A percentile compares a stretch with the other conserved stretches of the same genome.
Conservation (phyloP, 2,113 vertebrate species). For the Chionomys nivalis region DNA sequence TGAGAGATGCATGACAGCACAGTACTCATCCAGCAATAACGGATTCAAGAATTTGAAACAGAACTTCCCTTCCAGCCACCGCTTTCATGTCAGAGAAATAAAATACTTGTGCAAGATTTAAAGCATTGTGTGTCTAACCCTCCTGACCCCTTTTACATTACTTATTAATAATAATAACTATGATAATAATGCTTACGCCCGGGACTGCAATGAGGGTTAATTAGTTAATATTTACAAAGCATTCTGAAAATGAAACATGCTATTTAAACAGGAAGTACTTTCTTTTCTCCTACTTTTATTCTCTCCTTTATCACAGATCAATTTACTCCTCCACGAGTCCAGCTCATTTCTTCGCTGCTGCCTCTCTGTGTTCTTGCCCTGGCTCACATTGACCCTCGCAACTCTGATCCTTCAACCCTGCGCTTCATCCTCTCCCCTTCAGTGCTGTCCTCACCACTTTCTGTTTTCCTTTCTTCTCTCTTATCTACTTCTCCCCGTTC, state of each 20-base stretch:
- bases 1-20: neutral
- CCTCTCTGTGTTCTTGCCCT: neutral
- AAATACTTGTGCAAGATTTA: conserved; percentile 71
- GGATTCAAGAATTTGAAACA: conserved; percentile 60
- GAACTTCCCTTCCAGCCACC: conserved; percentile 66
- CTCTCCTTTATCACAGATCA: conserved; percentile 60
- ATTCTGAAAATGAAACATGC: conserved; percentile 72
- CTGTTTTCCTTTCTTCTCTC: conserved; percentile 24
- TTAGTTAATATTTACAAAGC: conserved; percentile 78
- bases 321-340: neutral
- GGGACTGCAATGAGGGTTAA: conserved; percentile 67
- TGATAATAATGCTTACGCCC: conserved; percentile 71
- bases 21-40: neutral
- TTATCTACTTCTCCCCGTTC: neutral
- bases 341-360: neutral
- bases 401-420: neutral
- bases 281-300: conserved; percentile 57
- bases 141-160: conserved; percentile 67
- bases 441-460: neutral
- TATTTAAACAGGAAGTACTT: conserved; percentile 62
- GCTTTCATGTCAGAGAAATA: conserved; percentile 66
- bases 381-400: neutral
- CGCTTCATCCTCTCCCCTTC: neutral
- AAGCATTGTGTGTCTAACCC: conserved; percentile 69
- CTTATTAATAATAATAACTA: conserved; percentile 77